Base-by-base conservation (phyloP, 2,888 invertebrate genomes). In the Polymixis lichenea region DNA sequence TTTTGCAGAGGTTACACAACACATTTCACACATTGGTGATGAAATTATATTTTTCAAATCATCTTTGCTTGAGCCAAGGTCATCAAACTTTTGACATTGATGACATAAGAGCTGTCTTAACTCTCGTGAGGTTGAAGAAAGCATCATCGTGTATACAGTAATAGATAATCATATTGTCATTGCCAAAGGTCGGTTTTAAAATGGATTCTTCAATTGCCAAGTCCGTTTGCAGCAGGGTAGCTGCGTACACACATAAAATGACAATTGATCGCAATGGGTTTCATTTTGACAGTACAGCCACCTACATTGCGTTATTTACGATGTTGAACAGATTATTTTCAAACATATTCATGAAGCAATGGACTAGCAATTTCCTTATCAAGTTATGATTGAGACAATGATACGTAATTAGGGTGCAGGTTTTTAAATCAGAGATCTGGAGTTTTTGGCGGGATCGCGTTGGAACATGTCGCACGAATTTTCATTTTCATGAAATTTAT, bases 61-160 rank as follows among this genome's bases (percentile, higher is more conserved):
- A 73, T 56, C 46, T 2, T 46, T 65, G 38, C 22, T 43, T 22
- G 72, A 60, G 5, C 5, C 82, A 78, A 81, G 78, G 78, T 81
- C 81, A 60, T 60, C 38, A 46, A 61, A 75, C 65, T 78, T 81
- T 78, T 78, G 75, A 81, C 75, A 75, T 81, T 75, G 65, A 66
- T 78, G 75, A 74, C 60, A 65, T 78, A 56, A 49, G 56, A 78
- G 13, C 28, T 67, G 49, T 64, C 56, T 51, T 28, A 8, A 53
- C 17, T 5, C 28, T 60, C 15, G 25, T n/a, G 9, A 28, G 5
- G 6, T 28, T 11, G 5, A 58, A 58, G 55, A 46, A 46, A 28
- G 28, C 25, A 32, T 65, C 25, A 6, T 0, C 4, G 13, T 25
- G 25, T 25, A 11, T 11, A 19, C 1, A 46, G n/a, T 17, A 7